A percentile compares a stretch with the other conserved stretches of the same genome.
Evolutionary conservation across 2,797 vertebrate species (phyloP).

Genomic region (Ctenopoma kingsleyae): DNA sequence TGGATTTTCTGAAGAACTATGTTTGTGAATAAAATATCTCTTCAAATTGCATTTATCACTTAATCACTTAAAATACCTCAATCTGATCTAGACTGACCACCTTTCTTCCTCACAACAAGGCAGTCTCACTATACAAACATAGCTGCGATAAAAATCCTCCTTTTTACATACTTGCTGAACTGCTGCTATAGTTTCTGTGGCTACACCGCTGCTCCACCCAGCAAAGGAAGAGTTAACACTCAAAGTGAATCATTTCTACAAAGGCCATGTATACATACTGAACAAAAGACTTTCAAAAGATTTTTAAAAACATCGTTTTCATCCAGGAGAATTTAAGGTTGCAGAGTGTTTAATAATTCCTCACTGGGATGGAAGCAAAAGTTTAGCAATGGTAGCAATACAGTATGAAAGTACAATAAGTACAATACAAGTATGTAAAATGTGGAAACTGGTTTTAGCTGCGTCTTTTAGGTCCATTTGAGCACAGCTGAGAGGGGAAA

Average conservation of each 20-base stretch:
- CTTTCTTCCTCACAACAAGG: not conserved
- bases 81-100: not conserved
- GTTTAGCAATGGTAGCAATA: conserved; percentile 20
- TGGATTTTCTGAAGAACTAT: conserved; percentile 29
- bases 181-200: not conserved
- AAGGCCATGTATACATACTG: not conserved
- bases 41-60: conserved; percentile 1
- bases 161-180: conserved; percentile 11
- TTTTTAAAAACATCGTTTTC: no score
- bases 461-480: not conserved
- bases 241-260: not conserved
- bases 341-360: conserved; percentile 5
- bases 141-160: conserved; percentile 16
- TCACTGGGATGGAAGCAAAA: conserved; percentile 3
- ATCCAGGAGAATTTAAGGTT: not conserved
- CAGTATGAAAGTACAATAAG: no score
- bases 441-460: not conserved
- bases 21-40: not conserved
- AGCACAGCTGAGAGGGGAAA: conserved; percentile 27
- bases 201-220: conserved; percentile 21
- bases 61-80: not conserved
- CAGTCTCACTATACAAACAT: conserved; percentile 5
- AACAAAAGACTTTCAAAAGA: not conserved
- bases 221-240: conserved; percentile 14
- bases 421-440: conserved; percentile 40